These are phyloP conservation scores for Murina feae DNA, from an alignment of 2,113 vertebrate genomes.

Conservation along the genomic window DNA sequence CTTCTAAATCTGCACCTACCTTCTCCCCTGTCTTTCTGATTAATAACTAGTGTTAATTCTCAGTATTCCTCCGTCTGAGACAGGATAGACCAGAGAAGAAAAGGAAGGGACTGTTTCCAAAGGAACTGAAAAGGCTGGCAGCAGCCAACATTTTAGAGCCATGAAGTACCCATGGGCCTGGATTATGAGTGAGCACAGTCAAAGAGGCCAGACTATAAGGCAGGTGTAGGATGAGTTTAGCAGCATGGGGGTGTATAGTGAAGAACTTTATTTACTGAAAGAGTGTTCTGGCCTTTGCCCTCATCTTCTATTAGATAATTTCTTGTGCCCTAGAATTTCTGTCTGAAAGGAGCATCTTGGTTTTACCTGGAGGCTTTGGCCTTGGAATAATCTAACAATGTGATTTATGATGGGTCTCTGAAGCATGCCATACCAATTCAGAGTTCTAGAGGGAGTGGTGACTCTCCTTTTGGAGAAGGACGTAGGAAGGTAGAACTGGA, in stretches of 20 bases:
- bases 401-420: background rate
- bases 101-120: background rate
- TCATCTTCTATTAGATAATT: background rate
- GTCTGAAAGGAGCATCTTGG: background rate
- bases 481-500: background rate
- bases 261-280: background rate
- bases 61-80: background rate
- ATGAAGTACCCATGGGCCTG: background rate
- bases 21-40: background rate
- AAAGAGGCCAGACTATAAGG: background rate
- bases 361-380: background rate
- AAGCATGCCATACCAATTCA: background rate
- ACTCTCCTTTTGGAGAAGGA: background rate
- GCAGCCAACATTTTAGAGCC: background rate
- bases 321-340: background rate
- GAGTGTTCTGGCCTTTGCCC: background rate
- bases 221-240: too few relatives aligned
- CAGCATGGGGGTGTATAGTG: background rate
- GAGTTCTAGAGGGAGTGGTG: background rate
- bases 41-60: background rate
- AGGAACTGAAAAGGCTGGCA: background rate
- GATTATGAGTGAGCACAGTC: background rate
- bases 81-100: too few relatives aligned
- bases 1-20: too few relatives aligned
- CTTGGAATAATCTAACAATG: background rate